Base-by-base conservation (phyloP, 2,888 invertebrate species). In the Tolmerus cingulatus region DNA sequence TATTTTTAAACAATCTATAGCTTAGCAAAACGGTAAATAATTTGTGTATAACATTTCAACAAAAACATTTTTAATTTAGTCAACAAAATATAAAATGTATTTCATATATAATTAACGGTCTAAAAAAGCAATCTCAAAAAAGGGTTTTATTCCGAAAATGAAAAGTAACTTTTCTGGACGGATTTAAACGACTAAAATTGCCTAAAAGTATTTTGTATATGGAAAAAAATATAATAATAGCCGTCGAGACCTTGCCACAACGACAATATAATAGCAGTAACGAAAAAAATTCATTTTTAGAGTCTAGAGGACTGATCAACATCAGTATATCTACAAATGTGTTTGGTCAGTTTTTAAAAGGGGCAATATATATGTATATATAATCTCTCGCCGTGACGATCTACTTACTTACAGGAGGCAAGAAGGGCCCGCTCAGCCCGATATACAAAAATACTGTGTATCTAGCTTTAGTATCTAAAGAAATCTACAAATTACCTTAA, bases 361-460 rank as follows among this genome's bases (percentile, higher is more conserved):
- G 74, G 74, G 43, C 74, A 37, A 76, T 76, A 76, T 76, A 37
- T 34, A 37, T 34, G 34, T 37, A 37, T 76, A 76, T 40, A 76
- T 76, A 37, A 43, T 74, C 40, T 85, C 74, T 74, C 74, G 74
- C 46, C 74, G 74, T 85, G 74, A 85, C 40, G 34, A 57, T 19
- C 55, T 84, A 84, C 46, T 88, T 87, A 87, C 82, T 88, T 87
- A 87, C 77, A 86, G 86, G 82, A 88, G 88, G 88, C 88, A 88
- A 88, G 88, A 88, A 76, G 81, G 86, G 86, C 76, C 84, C 87
- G 78, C 77, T 86, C 23, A 86, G 81, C 82, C 55, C 30, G 57
- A 57, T 86, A 88, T 88, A 88, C 86, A 88, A 88, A 88, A 88
- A 88, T 88, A 88, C 88, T 88, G 87, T 88, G 86, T 86, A 86